phyloP scores from a whole-genome alignment of 1,140 invertebrate genomes.

The Zaprionus africanus region DNA sequence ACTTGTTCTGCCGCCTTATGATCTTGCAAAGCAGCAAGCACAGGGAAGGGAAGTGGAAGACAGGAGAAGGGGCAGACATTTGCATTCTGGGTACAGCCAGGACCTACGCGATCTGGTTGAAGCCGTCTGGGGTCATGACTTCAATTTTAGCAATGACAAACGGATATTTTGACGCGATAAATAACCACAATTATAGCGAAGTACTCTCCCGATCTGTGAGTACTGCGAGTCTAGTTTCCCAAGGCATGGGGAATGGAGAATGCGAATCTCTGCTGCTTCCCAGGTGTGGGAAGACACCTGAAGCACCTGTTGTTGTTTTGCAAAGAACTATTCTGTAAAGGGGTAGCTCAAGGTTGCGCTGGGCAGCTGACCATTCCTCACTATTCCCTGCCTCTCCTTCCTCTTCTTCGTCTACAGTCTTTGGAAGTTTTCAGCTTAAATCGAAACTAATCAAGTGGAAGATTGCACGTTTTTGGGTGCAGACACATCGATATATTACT shows the following conservation, averaged over 20 bases:
- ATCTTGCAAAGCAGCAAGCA: slow-evolving; percentile 1
- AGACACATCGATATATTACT: slow-evolving; percentile 47
- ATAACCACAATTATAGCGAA: slow-evolving; percentile 28
- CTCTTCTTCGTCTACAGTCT: no score
- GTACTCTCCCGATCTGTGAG: not conserved
- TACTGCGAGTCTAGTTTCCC: slow-evolving; percentile 49
- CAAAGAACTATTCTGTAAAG: slow-evolving; percentile 63
- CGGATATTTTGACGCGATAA: slow-evolving; percentile 34
- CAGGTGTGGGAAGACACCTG: slow-evolving; percentile 2
- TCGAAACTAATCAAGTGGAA: slow-evolving; percentile 78
- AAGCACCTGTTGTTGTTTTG: slow-evolving; percentile 59
- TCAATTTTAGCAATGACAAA: slow-evolving; percentile 48
- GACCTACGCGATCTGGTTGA: slow-evolving; percentile 7
- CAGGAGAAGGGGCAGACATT: slow-evolving; percentile 26
- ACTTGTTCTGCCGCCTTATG: slow-evolving; percentile 43
- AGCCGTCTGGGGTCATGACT: slow-evolving; percentile 70
- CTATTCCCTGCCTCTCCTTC: not conserved
- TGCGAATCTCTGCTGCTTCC: not conserved
- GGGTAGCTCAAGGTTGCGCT: slow-evolving; percentile 61
- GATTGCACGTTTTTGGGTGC: slow-evolving; percentile 75
- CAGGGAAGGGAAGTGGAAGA: no score
- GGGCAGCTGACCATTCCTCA: slow-evolving; percentile 20
- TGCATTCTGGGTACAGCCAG: slow-evolving; percentile 55
- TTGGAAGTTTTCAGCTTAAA: slow-evolving; percentile 38
- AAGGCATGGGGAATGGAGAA: slow-evolving; percentile 22